Percentiles rank a stretch among this genome's conserved stretches.
These are phyloP conservation scores for Premnoplex brunnescens DNA, from an alignment of 2,797 vertebrate species.

Conservation along the genomic window DNA sequence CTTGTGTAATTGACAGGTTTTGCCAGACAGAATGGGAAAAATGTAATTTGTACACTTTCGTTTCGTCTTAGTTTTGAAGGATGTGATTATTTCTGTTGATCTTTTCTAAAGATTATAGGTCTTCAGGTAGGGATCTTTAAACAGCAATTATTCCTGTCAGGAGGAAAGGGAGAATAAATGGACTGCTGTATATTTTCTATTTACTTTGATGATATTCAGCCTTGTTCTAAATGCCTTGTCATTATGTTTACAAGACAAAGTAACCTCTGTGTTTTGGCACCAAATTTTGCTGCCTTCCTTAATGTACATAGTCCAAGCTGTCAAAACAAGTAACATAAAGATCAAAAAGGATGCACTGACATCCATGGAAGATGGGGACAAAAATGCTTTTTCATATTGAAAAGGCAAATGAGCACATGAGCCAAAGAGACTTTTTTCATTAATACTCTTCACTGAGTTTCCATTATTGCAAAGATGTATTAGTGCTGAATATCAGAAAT, in stretches of 20 bases:
- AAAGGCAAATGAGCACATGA: neutral
- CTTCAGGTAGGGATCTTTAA: neutral
- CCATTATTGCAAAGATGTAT: neutral
- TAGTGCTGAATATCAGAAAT: neutral
- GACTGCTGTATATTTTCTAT: neutral
- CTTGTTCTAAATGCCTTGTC: neutral
- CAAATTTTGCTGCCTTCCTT: neutral
- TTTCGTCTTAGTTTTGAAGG: neutral
- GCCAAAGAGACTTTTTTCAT: neutral
- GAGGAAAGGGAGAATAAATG: neutral
- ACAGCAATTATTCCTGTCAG: neutral
- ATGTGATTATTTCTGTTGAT: neutral
- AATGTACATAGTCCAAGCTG: neutral
- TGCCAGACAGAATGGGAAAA: neutral
- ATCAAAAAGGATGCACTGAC: neutral
- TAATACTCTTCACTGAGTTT: neutral
- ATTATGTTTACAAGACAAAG: neutral
- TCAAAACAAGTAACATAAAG: neutral
- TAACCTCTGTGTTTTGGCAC: neutral
- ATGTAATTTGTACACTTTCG: neutral
- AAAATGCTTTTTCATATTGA: neutral
- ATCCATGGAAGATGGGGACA: neutral
- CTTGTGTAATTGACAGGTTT: neutral
- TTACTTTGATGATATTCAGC: neutral
- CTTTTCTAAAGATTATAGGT: neutral